Evolutionary conservation across 2,888 invertebrate species (phyloP).

Genomic region (Eupithecia dodoneata): DNA sequence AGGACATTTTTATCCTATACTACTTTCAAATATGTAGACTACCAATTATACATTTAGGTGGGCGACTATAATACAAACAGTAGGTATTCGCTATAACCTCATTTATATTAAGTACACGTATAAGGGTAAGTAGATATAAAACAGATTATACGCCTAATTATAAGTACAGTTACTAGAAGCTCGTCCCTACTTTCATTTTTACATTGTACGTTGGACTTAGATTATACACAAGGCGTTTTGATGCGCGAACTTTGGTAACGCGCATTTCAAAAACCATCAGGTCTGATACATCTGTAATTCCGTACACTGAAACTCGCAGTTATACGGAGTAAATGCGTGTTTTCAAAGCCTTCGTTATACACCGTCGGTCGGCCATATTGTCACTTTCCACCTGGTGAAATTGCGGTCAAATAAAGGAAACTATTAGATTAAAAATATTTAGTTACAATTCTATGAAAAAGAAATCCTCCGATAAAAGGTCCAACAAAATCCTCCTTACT

Average conservation of each 20-base stretch:
- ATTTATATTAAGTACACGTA: not conserved
- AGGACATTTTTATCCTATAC: too few species aligned
- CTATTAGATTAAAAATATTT: too few species aligned
- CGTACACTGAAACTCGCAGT: not conserved
- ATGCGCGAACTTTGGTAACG: not conserved
- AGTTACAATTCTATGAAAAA: too few species aligned
- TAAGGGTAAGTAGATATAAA: not conserved
- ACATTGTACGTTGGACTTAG: not conserved
- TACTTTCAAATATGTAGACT: too few species aligned
- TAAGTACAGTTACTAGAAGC: constrained; percentile 3
- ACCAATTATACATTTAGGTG: not conserved
- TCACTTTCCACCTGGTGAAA: too few species aligned
- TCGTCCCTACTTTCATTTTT: not conserved
- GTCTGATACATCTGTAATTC: not conserved
- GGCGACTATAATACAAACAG: not conserved
- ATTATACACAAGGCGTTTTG: not conserved
- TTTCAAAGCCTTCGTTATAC: too few species aligned
- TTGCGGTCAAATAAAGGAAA: too few species aligned
- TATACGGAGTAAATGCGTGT: not conserved
- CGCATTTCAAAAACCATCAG: not conserved
- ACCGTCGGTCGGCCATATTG: too few species aligned
- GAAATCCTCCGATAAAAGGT: too few species aligned
- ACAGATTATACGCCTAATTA: not conserved
- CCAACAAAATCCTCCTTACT: too few species aligned
- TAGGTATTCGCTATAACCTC: not conserved